Evolutionary conservation across 2,113 vertebrate species (phyloP).

Genomic region (Mohoua ochrocephala): DNA sequence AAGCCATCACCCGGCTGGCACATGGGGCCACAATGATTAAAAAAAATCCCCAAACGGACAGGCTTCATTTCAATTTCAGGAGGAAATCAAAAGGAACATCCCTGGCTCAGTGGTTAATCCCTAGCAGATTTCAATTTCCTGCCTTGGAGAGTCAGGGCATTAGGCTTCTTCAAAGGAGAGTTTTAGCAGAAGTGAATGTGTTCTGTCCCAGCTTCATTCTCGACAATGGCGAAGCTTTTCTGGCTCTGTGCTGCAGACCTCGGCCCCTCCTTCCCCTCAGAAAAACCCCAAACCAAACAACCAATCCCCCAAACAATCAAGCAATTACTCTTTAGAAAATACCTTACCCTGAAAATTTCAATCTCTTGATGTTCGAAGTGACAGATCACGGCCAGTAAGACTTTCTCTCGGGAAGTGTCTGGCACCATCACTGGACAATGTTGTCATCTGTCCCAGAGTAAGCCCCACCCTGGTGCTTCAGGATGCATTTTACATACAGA

Average conservation of each 20-base stretch:
- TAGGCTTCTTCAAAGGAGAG: neutral
- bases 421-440: neutral
- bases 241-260: neutral
- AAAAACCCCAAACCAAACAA: neutral
- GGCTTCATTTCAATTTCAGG: neutral
- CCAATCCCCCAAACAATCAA: neutral
- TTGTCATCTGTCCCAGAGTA: fast-evolving
- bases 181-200: neutral
- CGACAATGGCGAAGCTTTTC: neutral
- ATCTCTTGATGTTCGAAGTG: neutral
- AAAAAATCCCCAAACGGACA: neutral
- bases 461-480: neutral
- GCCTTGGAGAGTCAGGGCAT: neutral
- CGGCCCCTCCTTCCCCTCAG: fast-evolving
- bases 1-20: neutral
- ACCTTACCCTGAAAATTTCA: neutral
- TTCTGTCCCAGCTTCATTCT: neutral
- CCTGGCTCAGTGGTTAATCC: neutral
- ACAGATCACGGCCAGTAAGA: fast-evolving
- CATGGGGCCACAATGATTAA: fast-evolving
- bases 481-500: neutral
- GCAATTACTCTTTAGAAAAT: neutral
- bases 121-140: constrained; percentile 10
- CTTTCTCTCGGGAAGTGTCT: neutral
- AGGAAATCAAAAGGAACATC: neutral